phyloP scores from a whole-genome alignment of 2,113 vertebrate species.

The Gallinago jamesoni region DNA sequence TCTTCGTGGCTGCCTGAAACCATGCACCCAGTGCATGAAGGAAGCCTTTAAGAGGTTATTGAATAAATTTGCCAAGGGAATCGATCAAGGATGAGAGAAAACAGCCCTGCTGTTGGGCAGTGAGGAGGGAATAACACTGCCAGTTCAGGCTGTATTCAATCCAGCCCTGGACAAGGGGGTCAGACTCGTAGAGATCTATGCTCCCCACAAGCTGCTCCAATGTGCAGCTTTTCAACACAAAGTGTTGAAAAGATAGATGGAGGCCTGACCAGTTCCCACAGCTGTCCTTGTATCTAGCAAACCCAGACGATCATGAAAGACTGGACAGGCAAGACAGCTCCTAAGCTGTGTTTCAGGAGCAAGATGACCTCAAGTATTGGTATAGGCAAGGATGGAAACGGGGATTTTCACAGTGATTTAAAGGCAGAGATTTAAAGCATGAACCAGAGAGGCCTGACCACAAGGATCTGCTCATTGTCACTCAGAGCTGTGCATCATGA shows the following conservation, averaged over 20 bases:
- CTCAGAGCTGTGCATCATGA: neutral
- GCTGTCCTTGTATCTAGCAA: neutral
- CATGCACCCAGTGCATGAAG: neutral
- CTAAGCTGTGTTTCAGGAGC: neutral
- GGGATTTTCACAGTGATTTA: neutral
- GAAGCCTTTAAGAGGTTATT: neutral
- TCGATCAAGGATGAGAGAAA: neutral
- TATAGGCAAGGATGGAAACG: neutral
- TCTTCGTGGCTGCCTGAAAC: neutral
- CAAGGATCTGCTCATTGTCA: neutral
- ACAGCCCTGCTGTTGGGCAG: neutral
- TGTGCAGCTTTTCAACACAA: neutral
- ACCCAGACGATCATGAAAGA: neutral
- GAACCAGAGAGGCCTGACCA: neutral
- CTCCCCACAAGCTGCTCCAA: neutral
- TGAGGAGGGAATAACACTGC: rapidly evolving
- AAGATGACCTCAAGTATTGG: neutral
- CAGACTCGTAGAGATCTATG: neutral
- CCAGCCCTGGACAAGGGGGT: neutral
- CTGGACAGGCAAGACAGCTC: neutral
- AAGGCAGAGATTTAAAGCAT: neutral
- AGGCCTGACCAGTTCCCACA: neutral
- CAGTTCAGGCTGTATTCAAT: rapidly evolving
- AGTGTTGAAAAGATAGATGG: neutral
- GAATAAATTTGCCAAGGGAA: neutral